A percentile compares a stretch with the other conserved stretches of the same genome.
Conservation (phyloP, 1,140 invertebrate species). For the Pogonus chalceus region DNA sequence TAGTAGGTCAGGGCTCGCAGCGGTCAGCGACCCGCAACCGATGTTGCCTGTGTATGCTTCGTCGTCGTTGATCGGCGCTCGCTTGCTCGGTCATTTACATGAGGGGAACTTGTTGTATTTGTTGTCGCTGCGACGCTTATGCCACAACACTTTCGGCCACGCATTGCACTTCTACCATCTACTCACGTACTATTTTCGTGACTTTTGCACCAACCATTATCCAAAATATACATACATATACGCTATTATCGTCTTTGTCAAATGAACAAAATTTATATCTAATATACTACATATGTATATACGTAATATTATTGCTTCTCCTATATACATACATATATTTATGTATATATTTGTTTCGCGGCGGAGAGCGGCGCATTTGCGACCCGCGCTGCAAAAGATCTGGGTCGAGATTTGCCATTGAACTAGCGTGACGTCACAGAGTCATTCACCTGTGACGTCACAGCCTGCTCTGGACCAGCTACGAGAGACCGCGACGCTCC, state of each 20-base stretch:
- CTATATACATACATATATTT: too few species aligned
- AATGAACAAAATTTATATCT: too few species aligned
- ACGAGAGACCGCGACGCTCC: not conserved
- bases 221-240: too few species aligned
- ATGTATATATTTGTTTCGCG: too few species aligned
- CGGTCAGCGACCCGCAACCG: slow-evolving; percentile 27
- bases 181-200: too few species aligned
- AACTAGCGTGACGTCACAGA: slow-evolving; percentile 34
- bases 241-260: too few species aligned
- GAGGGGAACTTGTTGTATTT: not conserved
- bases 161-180: too few species aligned
- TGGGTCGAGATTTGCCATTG: slow-evolving; percentile 39
- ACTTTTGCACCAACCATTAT: too few species aligned
- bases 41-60: slow-evolving; percentile 2
- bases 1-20: slow-evolving; percentile 35
- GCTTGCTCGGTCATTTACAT: slow-evolving; percentile 32
- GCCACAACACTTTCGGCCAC: too few species aligned
- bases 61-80: slow-evolving; percentile 5
- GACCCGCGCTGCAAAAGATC: slow-evolving; percentile 23
- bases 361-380: not conserved
- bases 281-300: too few species aligned
- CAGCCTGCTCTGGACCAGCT: slow-evolving; percentile 9
- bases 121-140: not conserved
- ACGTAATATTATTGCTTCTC: too few species aligned
- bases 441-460: slow-evolving; percentile 38